Base-by-base conservation (phyloP, 2,888 invertebrate genomes). In the Coleophora deauratella region DNA sequence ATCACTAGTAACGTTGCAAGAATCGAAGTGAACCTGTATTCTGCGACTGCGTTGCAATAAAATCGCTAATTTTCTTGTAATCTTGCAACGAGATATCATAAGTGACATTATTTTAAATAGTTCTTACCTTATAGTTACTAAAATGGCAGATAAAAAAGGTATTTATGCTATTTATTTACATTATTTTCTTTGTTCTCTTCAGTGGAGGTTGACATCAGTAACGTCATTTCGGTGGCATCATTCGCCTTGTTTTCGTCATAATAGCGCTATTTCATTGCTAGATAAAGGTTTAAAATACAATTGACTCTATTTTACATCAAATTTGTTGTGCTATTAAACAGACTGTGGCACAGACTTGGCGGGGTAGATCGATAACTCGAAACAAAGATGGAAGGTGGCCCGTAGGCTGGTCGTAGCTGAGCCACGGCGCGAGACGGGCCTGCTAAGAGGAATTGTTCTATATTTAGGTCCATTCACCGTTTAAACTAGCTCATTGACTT, bases 121-220 rank as follows among this genome's bases (percentile, higher is more conserved):
- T 63, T 67, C 66, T 66, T 63, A 65, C 62, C 54, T 65, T 64
- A 54, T 66, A 68, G 54, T 68, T 65, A 61, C 51, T 67, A 65
- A 63, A 75, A 87, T 87, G 87, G 86, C 87, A 58, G 87, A 87
- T 70, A 87, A 87, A 63, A 87, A 87, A 87, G 87, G 87, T 87
- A 87, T 81, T 74, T 82, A 82, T 75, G 59, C 59, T 53, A 51
- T 68, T 51, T 52, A 67, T 61, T 67, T 55, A 51, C 21, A 21
- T 48, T 59, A 57, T 58, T 72, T 71, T 71, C 79, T 84, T 84
- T 81, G 79, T 82, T 77, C 62, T 66, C 63, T 61, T 54, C 65
- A 52, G 53, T 52, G 49, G 56, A 55, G 66, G 66, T 74, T 79
- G 82, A 80, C 81, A 79, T 77, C 71, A 72, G 80, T 81, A 85